Percentiles rank a stretch among this genome's conserved stretches.
Conservation (phyloP, 2,888 invertebrate species). For the Agrochola litura region DNA sequence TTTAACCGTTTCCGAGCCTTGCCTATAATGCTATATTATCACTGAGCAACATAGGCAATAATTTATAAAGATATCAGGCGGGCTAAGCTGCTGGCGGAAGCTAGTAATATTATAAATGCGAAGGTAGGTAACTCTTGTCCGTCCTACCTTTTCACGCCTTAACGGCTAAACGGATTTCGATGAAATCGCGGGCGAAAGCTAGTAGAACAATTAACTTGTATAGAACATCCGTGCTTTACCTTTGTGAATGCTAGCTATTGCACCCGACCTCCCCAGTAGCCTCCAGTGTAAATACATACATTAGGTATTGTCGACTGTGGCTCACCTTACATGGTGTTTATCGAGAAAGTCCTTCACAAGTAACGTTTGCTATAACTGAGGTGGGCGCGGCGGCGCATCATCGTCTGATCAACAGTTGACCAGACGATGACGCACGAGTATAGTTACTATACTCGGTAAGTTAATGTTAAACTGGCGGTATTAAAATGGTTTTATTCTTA, state of each 20-base stretch:
- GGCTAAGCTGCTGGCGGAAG: no score
- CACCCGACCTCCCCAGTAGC: neutral
- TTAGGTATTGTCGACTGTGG: neutral
- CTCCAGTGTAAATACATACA: neutral
- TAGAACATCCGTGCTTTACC: neutral
- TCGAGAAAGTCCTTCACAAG: conserved; percentile 26
- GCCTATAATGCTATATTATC: no score
- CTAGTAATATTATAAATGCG: no score
- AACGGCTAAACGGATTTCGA: no score
- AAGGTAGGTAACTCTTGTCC: no score
- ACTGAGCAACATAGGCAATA: no score
- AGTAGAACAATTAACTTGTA: neutral
- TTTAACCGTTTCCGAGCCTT: no score
- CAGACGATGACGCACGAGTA: no score
- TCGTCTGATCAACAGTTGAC: neutral
- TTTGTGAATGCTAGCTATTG: neutral
- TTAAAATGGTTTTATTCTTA: neutral
- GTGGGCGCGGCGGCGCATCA: conserved; percentile 27
- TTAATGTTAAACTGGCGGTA: no score
- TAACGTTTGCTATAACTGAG: neutral
- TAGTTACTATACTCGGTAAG: neutral
- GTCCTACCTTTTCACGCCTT: no score
- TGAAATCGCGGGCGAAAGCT: no score
- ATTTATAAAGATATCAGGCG: no score
- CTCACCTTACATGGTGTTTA: neutral